Base-by-base conservation (phyloP, 2,113 vertebrate genomes). In the Dinomys branickii region DNA sequence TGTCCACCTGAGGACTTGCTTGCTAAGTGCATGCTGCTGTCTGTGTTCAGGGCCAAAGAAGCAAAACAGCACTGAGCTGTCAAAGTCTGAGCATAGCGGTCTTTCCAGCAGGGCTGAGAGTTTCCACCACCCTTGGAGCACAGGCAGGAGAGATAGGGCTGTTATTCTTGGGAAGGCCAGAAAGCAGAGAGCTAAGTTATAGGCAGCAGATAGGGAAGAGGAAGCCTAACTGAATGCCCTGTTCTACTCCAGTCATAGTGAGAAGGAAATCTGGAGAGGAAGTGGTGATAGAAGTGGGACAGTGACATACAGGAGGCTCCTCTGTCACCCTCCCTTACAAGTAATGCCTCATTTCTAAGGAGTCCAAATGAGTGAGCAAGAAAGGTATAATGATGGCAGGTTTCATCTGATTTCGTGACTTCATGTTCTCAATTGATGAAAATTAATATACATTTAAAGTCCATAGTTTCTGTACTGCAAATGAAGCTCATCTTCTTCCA, bases 391-490 rank as follows among this genome's bases (percentile, higher is more conserved):
- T 59, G 10, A 56, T 77, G 54, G 41, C 54, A 81, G 81, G 52
- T 94, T 96, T 84, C 87, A 30, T 83, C 50, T 54, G 54, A 52
- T 61, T 54, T 67, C 22, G 63, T 88, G 38, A 84, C 44, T 96
- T 90, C 85, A 44, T 61, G n/a, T 73, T 96, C 78, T 81, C 50
- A 91, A 91, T 80, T 84, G 56, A 86, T 93, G 26, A 28, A 56
- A 86, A 81, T 71, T 75, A 58, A 44, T 35, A 41, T 94, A 88
- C 80, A 77, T 56, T 90, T 87, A 71, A 96, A 96, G 33, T 44
- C 38, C 71, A 19, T 50, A 28, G 47, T 91, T 93, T 77, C 61
- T 94, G 16, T 52, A 52, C 44, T 92, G 59, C 65, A 78, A 86
- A 78, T 61, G 61, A 73, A 88, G 87, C 50, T 77, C 65, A 82